These are phyloP conservation scores for Danionella dracula DNA, from an alignment of 2,797 vertebrate genomes.

Conservation along the genomic window DNA sequence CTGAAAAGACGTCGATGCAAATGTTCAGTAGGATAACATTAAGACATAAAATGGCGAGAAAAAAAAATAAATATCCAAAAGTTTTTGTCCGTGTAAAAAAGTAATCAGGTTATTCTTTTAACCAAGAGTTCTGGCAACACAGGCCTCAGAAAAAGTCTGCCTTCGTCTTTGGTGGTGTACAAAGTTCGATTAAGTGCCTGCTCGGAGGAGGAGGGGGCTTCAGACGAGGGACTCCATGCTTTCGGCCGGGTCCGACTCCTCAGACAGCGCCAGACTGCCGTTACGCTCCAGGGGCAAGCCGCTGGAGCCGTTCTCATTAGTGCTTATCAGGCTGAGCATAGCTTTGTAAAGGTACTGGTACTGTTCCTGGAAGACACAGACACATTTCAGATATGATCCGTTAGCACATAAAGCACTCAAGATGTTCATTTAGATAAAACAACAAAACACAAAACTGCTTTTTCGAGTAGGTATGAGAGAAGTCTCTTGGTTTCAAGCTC, in stretches of 20 bases:
- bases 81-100: slow-evolving; percentile 99
- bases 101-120: slow-evolving; percentile 94
- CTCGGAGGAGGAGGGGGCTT: slow-evolving; percentile 49
- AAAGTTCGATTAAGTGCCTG: slow-evolving; percentile 77
- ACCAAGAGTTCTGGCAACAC: slow-evolving; percentile 99
- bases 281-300: slow-evolving; percentile 80
- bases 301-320: slow-evolving; percentile 78
- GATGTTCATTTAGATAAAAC: too few relatives aligned
- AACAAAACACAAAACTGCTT: too few relatives aligned
- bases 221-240: slow-evolving; percentile 92
- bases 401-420: too few relatives aligned
- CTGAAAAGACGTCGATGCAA: slow-evolving; percentile 88
- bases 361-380: slow-evolving; percentile 74
- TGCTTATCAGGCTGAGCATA: slow-evolving; percentile 89
- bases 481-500: too few relatives aligned
- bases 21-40: slow-evolving; percentile 97
- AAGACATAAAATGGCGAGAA: slow-evolving; percentile 97
- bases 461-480: too few relatives aligned
- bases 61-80: slow-evolving; percentile 99
- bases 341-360: slow-evolving; percentile 93
- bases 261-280: slow-evolving; percentile 76
- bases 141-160: slow-evolving; percentile 94
- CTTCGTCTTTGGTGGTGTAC: slow-evolving; percentile 87
- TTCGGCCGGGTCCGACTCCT: slow-evolving; percentile 84
- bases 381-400: not conserved